Conservation (phyloP, 2,797 vertebrate species). For the Zalophus californianus region DNA sequence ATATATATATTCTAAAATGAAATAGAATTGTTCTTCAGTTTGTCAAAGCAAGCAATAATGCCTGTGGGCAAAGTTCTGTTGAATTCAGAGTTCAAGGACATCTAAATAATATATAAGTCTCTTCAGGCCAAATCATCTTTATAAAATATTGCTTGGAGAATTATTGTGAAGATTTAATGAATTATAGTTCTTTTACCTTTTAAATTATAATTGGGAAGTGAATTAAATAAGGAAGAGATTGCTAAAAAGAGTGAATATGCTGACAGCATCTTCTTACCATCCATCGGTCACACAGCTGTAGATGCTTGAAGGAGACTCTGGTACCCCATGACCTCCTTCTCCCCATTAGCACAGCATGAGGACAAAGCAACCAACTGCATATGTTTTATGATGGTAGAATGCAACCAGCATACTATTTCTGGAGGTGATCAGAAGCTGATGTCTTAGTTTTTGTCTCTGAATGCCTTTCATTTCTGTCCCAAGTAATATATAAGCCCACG, state of each 20-base stretch:
- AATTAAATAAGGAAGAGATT: background rate
- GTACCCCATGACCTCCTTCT: background rate
- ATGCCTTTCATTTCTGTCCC: background rate
- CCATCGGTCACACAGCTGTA: background rate
- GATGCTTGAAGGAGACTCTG: background rate
- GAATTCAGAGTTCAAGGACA: conserved; percentile 29
- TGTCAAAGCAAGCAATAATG: conserved; percentile 33
- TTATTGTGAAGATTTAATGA: background rate
- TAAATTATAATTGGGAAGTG: background rate
- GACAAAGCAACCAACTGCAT: background rate
- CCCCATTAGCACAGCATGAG: background rate
- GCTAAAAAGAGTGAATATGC: background rate
- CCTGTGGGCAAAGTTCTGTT: background rate
- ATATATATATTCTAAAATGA: background rate
- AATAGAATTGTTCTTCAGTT: conserved; percentile 40
- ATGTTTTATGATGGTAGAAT: background rate
- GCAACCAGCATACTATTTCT: background rate
- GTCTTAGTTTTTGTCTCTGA: conserved; percentile 20
- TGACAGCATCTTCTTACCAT: background rate
- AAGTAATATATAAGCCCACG: background rate
- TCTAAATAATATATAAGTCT: background rate
- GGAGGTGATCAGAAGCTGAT: background rate
- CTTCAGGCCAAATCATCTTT: conserved; percentile 10
- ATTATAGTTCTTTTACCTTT: background rate
- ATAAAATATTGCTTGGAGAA: conserved; percentile 27